Base-by-base conservation (phyloP, 1,140 invertebrate species). In the Ctenoplectra terminalis region DNA sequence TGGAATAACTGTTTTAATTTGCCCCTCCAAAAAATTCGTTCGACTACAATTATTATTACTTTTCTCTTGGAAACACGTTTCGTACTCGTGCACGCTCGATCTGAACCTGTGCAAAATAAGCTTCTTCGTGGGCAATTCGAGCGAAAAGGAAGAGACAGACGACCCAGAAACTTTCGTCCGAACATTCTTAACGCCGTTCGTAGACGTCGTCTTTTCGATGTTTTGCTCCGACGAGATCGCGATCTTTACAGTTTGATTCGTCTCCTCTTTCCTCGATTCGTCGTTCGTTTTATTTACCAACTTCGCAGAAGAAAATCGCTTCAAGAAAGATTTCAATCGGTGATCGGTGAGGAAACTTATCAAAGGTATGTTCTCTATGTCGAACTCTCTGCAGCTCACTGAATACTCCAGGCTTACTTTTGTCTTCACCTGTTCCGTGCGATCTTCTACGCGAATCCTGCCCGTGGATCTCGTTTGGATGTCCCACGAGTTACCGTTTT, bases 31-130 rank as follows among this genome's bases (percentile, higher is more conserved):
- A 6, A 52, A 46, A 26, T 43, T 43, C 20, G 1, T 34, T 20
- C 46, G 58, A 0, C 2, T 7, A 2, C 6, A 0, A 0, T 40
- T 1, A 9, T 34, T 72, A 26, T 72, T 73, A 52, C 63, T 73
- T n/a, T 9, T 4, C 4, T 80, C 34, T 0, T 20, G 11, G 2
- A 72, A 43, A 34, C 70, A 23, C 1, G 26, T 23, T 3, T 29
- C 8, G 26, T 46, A 52, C 15, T 80, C 46, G 17, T 8, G 26
- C 5, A 73, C 29, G 48, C 17, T 66, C 1, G 17, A 48, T 9
- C 54, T 73, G 20, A 81, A 74, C 31, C 78, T n/a, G 1, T 74
- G 48, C 50, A 81, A 34, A n/a, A 74, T 48, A 34, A 81, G 60
- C 11, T 80, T 80, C 48, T 80, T 80, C 15, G 48, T n/a, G 1